Percentiles rank a stretch among this genome's conserved stretches.
Evolutionary conservation across 2,888 invertebrate genomes (phyloP).

Genomic region (Drosophila ustulata): DNA sequence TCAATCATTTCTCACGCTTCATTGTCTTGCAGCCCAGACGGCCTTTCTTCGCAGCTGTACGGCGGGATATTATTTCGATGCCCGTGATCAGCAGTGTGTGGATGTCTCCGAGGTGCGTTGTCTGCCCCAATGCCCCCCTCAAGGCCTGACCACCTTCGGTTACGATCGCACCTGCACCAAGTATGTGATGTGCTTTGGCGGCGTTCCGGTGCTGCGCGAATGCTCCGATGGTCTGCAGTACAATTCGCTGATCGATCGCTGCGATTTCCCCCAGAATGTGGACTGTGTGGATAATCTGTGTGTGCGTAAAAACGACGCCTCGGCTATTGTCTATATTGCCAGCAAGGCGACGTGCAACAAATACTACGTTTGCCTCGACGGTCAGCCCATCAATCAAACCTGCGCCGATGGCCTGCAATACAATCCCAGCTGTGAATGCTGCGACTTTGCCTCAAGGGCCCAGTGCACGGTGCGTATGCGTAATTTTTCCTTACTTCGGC

Average conservation of each 20-base stretch:
- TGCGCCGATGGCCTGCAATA: slow-evolving; percentile 78
- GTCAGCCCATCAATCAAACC: slow-evolving; percentile 60
- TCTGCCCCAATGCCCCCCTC: slow-evolving; percentile 64
- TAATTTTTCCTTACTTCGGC: background rate
- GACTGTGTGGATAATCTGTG: slow-evolving; percentile 82
- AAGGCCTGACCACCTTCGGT: slow-evolving; percentile 64
- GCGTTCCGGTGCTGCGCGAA: slow-evolving; percentile 67
- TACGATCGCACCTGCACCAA: slow-evolving; percentile 82
- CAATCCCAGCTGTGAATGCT: slow-evolving; percentile 65
- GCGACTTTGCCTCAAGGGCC: slow-evolving; percentile 75
- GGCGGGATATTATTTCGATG: slow-evolving; percentile 61
- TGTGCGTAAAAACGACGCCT: slow-evolving; percentile 68
- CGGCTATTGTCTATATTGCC: slow-evolving; percentile 68
- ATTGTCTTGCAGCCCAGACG: slow-evolving; percentile 35
- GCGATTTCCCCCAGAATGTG: slow-evolving; percentile 81
- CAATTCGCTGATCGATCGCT: slow-evolving; percentile 80
- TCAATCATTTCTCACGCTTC: background rate
- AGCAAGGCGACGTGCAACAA: slow-evolving; percentile 76
- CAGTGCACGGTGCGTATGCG: slow-evolving; percentile 72
- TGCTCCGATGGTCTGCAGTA: slow-evolving; percentile 81
- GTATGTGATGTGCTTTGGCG: slow-evolving; percentile 77
- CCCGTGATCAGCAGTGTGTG: slow-evolving; percentile 71
- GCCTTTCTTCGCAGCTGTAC: slow-evolving; percentile 65
- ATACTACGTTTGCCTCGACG: slow-evolving; percentile 81
- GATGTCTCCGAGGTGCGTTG: slow-evolving; percentile 59